Percentiles rank a stretch among this genome's conserved stretches.
phyloP scores from a whole-genome alignment of 2,797 vertebrate genomes.

The Ctenopoma multispine region DNA sequence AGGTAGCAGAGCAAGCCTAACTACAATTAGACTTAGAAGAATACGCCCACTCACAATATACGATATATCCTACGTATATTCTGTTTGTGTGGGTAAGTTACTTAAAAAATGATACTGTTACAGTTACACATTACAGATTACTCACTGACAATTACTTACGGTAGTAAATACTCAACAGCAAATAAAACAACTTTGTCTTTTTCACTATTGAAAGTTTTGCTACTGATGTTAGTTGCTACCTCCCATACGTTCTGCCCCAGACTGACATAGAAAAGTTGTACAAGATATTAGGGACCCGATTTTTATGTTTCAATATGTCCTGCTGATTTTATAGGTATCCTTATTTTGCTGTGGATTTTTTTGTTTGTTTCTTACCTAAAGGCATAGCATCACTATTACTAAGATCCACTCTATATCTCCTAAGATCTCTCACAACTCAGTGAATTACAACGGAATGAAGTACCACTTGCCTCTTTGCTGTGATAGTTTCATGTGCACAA shows the following conservation, averaged over 20 bases:
- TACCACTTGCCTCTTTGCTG: conserved; percentile 32
- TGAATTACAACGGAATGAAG: conserved; percentile 39
- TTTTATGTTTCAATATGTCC: conserved; percentile 2
- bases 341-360: conserved; percentile 25
- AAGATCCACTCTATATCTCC: conserved; percentile 34
- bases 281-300: not conserved
- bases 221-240: no score
- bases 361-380: conserved; percentile 23
- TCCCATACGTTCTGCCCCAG: no score
- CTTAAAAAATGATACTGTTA: not conserved
- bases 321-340: conserved; percentile 32
- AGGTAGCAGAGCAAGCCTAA: conserved; percentile 20
- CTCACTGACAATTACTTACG: not conserved
- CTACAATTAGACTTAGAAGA: conserved; percentile 16
- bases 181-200: no score
- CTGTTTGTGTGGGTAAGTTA: no score
- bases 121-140: not conserved
- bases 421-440: conserved; percentile 35
- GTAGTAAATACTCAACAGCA: not conserved
- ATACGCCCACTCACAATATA: not conserved
- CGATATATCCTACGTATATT: no score
- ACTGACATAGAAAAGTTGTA: not conserved
- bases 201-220: no score
- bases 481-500: conserved; percentile 11
- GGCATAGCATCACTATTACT: conserved; percentile 51